Conservation (phyloP, 2,113 vertebrate genomes). For the Acinonyx jubatus region DNA sequence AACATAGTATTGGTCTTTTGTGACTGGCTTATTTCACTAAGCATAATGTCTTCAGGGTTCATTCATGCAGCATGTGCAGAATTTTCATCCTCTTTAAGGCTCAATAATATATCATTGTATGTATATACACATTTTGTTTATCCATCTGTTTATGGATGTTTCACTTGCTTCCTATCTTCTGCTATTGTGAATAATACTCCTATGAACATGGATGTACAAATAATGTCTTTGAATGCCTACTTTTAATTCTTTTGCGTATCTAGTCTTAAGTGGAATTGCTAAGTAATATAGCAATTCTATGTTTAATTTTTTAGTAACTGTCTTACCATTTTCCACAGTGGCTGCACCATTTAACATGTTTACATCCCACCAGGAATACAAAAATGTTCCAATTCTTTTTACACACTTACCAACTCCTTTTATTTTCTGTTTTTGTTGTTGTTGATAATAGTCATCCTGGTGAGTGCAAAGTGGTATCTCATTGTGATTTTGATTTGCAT, state of each 20-base stretch:
- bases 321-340: background rate
- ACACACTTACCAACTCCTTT: background rate
- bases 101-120: background rate
- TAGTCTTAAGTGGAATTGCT: background rate
- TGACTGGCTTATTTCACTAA: background rate
- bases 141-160: background rate
- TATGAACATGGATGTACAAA: background rate
- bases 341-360: too few relatives aligned
- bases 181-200: background rate
- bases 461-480: background rate
- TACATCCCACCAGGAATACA: too few relatives aligned
- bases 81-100: background rate
- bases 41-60: background rate
- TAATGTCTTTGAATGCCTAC: background rate
- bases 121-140: background rate
- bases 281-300: background rate
- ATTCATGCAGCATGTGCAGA: background rate
- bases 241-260: background rate
- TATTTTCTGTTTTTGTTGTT: background rate
- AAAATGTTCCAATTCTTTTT: background rate
- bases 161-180: background rate
- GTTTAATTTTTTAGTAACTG: background rate
- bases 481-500: background rate
- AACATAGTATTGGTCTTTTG: background rate
- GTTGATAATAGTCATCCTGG: background rate